Evolutionary conservation across 1,140 invertebrate genomes (phyloP), one percentile per base, ranked within the genome.

Genomic region (Diuraphis noxia): DNA sequence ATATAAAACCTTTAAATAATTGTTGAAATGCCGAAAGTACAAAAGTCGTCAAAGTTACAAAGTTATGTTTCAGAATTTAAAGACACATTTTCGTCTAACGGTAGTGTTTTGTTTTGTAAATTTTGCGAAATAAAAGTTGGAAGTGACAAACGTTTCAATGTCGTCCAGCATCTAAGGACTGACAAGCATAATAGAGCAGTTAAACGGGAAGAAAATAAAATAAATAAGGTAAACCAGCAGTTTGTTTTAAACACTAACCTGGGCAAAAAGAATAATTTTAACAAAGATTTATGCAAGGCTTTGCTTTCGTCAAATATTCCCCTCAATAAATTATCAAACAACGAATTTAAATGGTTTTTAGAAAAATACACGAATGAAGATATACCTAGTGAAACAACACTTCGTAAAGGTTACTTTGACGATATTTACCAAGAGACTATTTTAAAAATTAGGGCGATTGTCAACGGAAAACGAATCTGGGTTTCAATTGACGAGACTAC

Each of bases 261-360:
- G 30, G 25, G 30, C 0, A 46, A 85, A 46, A 46, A 46, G 30
- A 85, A 9, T 85, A 3, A n/a, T 85, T 85, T 85, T 41, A 46
- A 86, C n/a, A n/a, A n/a, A n/a, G n/a, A n/a, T n/a, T n/a, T n/a
- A n/a, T n/a, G n/a, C n/a, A n/a, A n/a, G n/a, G 84, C 82, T 46
- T 46, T 86, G 43, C 41, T 86, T 46, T 86, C 36, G 1, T 46
- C 43, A 46, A 49, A 86, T 86, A 86, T 49, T 86, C 84, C 84
- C 1, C 6, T 86, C 7, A 86, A 86, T 36, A 49, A 86, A 49
- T 19, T 86, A 34, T 86, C 84, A 21, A 86, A 85, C 19, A 85
- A 86, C 7, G 46, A 86, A 9, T 49, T 86, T 21, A 40, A 43
- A 86, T 23, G 10, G 0, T 86, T 86, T 86, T 86, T 86, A 86